A percentile compares a stretch with the other conserved stretches of the same genome.
Evolutionary conservation across 2,888 invertebrate species (phyloP).

Genomic region (Drosophila vallismaia): DNA sequence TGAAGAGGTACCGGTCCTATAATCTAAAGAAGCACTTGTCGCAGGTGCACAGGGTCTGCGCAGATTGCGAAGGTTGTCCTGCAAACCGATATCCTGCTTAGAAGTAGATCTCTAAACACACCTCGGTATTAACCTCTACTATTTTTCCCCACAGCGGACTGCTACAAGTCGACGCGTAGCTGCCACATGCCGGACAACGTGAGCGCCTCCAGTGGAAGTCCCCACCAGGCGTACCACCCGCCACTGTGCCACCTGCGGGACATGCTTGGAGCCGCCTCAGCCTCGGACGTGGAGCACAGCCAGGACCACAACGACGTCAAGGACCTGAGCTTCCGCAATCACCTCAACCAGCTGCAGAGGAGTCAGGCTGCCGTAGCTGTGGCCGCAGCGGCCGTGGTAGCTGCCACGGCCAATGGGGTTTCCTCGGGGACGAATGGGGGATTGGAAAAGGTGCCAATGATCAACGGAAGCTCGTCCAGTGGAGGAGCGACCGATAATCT

Average conservation of each 20-base stretch:
- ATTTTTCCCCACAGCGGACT: conserved; percentile 73
- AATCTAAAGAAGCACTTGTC: neutral
- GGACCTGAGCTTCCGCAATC: conserved; percentile 83
- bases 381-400: conserved; percentile 60
- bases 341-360: conserved; percentile 80
- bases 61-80: neutral
- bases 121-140: neutral
- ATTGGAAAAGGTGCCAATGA: conserved; percentile 51
- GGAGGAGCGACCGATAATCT: conserved; percentile 16
- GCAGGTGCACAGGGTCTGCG: conserved; percentile 3
- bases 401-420: conserved; percentile 43
- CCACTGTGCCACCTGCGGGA: conserved; percentile 84
- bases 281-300: conserved; percentile 83
- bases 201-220: conserved; percentile 86
- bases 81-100: neutral
- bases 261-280: conserved; percentile 80
- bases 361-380: conserved; percentile 62
- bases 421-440: conserved; percentile 39
- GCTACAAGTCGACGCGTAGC: conserved; percentile 79
- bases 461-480: conserved; percentile 32
- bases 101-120: neutral
- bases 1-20: neutral
- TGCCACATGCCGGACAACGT: conserved; percentile 85
- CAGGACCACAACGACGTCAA: conserved; percentile 84
- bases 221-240: conserved; percentile 82